A percentile compares a stretch with the other conserved stretches of the same genome.
phyloP scores from a whole-genome alignment of 2,113 vertebrate genomes.

The Cacatua alba region DNA sequence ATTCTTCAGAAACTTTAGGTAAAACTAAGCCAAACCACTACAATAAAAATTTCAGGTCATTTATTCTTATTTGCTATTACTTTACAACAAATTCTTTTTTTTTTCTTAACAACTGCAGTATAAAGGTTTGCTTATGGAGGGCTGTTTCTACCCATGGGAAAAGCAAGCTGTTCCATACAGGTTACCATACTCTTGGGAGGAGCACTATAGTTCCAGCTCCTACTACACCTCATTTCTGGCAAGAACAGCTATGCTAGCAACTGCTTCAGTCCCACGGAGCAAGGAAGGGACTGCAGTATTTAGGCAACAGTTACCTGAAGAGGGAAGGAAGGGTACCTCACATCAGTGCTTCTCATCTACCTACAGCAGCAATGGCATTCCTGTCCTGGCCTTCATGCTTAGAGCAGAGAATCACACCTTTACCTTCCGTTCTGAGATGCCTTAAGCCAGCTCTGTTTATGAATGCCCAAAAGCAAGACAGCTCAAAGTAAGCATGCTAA shows the following conservation, averaged over 20 bases:
- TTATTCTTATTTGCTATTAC: background rate
- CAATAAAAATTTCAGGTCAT: background rate
- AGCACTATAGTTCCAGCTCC: background rate
- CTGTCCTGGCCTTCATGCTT: background rate
- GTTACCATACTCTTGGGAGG: background rate
- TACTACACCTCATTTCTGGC: background rate
- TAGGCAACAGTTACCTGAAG: background rate
- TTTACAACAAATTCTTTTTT: background rate
- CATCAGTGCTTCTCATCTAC: background rate
- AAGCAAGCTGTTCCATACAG: background rate
- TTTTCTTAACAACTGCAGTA: background rate
- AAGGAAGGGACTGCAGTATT: background rate
- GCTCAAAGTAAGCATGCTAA: background rate
- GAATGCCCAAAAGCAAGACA: background rate
- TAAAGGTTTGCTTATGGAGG: background rate
- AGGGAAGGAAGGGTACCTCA: background rate
- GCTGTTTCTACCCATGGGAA: background rate
- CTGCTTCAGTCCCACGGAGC: background rate
- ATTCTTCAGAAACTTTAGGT: background rate
- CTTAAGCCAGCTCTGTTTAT: background rate
- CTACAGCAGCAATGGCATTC: background rate
- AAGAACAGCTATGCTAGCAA: background rate
- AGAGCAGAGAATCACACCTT: background rate
- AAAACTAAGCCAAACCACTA: background rate
- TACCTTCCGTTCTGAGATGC: background rate